These are phyloP conservation scores for Prinia subflava DNA, from an alignment of 2,113 vertebrate genomes.

Conservation along the genomic window DNA sequence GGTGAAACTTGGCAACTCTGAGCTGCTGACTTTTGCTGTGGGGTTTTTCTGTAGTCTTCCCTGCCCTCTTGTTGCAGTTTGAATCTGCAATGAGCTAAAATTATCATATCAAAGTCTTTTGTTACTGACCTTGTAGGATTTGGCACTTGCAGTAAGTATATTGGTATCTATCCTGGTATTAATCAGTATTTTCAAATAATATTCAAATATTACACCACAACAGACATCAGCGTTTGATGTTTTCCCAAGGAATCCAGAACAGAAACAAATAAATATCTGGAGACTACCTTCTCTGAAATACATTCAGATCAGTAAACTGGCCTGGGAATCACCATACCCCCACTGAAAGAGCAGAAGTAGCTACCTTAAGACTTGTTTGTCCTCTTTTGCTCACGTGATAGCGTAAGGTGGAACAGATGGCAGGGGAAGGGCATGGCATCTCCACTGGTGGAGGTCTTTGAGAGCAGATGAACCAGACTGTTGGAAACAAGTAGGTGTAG, in stretches of 20 bases:
- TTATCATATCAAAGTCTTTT: slow-evolving; percentile 52
- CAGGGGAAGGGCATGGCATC: background rate
- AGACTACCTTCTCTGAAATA: slow-evolving; percentile 7
- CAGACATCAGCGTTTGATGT: slow-evolving; percentile 13
- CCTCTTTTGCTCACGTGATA: background rate
- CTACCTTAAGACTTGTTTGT: background rate
- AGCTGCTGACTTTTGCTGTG: slow-evolving; percentile 57
- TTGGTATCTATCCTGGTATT: slow-evolving; percentile 26
- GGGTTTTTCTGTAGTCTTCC: slow-evolving; percentile 63
- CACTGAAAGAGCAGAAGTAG: slow-evolving; percentile 14
- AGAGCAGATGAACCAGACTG: background rate
- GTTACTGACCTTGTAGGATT: slow-evolving; percentile 46
- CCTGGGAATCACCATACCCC: background rate
- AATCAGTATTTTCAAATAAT: slow-evolving; percentile 31
- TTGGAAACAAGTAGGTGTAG: background rate
- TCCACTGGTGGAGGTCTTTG: background rate
- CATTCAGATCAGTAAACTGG: background rate
- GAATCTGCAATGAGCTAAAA: slow-evolving; percentile 51
- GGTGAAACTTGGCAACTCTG: slow-evolving; percentile 31
- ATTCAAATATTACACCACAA: background rate
- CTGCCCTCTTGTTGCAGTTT: slow-evolving; percentile 45
- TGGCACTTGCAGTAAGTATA: slow-evolving; percentile 50
- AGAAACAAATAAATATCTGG: slow-evolving; percentile 3
- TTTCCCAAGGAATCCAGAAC: slow-evolving; percentile 23
- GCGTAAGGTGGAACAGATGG: background rate